Base-by-base conservation (phyloP, 2,888 invertebrate genomes). In the Orthosia gothica region DNA sequence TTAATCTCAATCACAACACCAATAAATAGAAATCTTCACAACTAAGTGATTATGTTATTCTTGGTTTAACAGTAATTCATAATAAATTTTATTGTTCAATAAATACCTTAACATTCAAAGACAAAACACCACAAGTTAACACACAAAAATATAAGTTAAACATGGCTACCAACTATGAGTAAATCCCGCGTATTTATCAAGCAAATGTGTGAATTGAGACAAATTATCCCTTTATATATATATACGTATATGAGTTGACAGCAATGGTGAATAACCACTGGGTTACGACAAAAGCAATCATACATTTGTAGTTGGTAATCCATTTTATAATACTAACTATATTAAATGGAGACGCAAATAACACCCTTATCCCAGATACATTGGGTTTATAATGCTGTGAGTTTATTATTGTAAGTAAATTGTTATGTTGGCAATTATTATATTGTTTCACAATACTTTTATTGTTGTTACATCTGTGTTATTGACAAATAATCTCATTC, bases 121-220 rank as follows among this genome's bases (percentile, higher is more conserved):
- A 55, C 3, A 80, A 78, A 70, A 80, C 70, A 58, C 70, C 70
- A 66, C 71, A 57, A 50, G 84, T 20, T 23, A 76, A 70, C 12
- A 76, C 18, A 57, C 15, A 72, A 26, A 68, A 58, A 58, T 59
- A 57, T 62, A 55, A 69, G 32, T 64, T 52, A n/a, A 58, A 80
- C 87, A 87, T 87, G 61, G 49, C 62, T 63, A n/a, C 66, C 54
- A 79, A 77, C 67, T 62, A 40, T 9, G 40, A 40, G 40, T 40
- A 52, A 59, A 79, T 65, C 63, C 58, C 65, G 23, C 45, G 73
- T 55, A 77, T 47, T 55, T 49, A 74, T 59, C 62, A 73, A 81
- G 80, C 82, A 89, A 94, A 93, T 93, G 94, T 92, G 92, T 90
- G 88, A 93, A 92, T 82, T 87, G 64, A 74, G 72, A 78, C 78